Base-by-base conservation (phyloP, 2,888 invertebrate species). In the Eristalis tenax region DNA sequence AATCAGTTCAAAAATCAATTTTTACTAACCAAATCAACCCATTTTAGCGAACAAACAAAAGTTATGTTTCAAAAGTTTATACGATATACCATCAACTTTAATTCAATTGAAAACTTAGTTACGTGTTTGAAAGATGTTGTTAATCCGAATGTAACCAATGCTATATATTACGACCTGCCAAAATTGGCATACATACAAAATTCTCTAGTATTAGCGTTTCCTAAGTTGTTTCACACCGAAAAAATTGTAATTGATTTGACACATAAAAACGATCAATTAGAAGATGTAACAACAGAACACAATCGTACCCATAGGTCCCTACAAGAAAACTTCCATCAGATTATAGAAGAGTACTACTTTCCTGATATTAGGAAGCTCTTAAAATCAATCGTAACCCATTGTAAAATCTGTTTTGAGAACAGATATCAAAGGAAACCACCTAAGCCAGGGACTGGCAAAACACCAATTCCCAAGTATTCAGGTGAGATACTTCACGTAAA, bases 401-500 rank as follows among this genome's bases (percentile, higher is more conserved):
- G 26, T 11, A 83, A 64, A 43, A 83, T 84, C 10, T 88, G 81
- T 59, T 61, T 23, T 18, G 76, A 77, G 10, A 70, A 40, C 8
- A 88, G 88, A 65, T 88, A 84, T 32, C 71, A 88, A 57, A 76
- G 83, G 26, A 79, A 80, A n/a, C n/a, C n/a, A 59, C 85, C 88
- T 23, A 23, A 74, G 13, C 68, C 64, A 35, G 56, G 38, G 10
- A 74, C 70, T 18, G 71, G 79, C 11, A 57, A 87, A 71, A 86
- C 80, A 32, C 87, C 87, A 1, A 81, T 87, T 2, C 83, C 83
- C 22, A 57, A 65, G 11, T 28, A 40, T 32, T 59, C 85, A 4
- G 85, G 88, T 1, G 63, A 85, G 38, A 75, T 85, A 32, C n/a
- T 88, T n/a, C n/a, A n/a, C n/a, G n/a, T n/a, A n/a, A n/a, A 84